phyloP scores from a whole-genome alignment of 1,140 invertebrate species.

The Gonatopus flavifemur region DNA sequence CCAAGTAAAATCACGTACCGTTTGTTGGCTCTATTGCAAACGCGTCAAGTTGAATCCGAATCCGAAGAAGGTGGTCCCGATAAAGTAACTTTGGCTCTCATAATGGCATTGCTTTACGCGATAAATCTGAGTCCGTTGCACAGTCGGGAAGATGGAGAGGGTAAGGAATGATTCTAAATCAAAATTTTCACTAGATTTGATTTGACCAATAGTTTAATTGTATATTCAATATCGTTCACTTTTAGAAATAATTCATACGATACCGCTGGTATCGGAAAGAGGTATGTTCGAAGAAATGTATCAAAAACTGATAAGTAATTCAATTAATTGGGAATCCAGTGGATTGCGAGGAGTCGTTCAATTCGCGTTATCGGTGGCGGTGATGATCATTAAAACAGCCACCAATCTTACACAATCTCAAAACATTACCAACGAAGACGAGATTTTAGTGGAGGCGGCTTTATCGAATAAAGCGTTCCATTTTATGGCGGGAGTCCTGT shows the following conservation, averaged over 20 bases:
- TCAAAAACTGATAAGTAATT: constrained; percentile 61
- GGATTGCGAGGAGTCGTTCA: constrained; percentile 75
- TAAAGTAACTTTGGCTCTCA: constrained; percentile 73
- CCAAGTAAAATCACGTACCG: constrained; percentile 63
- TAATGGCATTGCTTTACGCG: constrained; percentile 82
- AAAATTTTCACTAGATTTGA: constrained; percentile 3
- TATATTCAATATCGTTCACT: constrained; percentile 9
- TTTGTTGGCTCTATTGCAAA: constrained; percentile 46
- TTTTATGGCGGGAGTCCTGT: constrained; percentile 72
- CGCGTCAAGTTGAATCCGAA: constrained; percentile 56
- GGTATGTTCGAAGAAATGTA: constrained; percentile 63
- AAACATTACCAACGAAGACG: constrained; percentile 50
- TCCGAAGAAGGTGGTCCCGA: constrained; percentile 67
- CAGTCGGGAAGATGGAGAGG: constrained; percentile 63
- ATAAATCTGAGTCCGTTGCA: constrained; percentile 82
- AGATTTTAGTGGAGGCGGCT: constrained; percentile 72
- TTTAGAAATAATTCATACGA: constrained; percentile 66
- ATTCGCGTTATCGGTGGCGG: constrained; percentile 77
- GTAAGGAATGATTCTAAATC: constrained; percentile 28
- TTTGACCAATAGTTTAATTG: not conserved
- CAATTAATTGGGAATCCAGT: constrained; percentile 63
- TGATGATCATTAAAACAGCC: constrained; percentile 74
- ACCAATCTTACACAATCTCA: constrained; percentile 47
- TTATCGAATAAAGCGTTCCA: constrained; percentile 81
- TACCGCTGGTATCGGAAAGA: constrained; percentile 73